Percentiles rank a stretch among this genome's conserved stretches.
Evolutionary conservation across 2,113 vertebrate genomes (phyloP).

Genomic region (Paratilapia polleni): DNA sequence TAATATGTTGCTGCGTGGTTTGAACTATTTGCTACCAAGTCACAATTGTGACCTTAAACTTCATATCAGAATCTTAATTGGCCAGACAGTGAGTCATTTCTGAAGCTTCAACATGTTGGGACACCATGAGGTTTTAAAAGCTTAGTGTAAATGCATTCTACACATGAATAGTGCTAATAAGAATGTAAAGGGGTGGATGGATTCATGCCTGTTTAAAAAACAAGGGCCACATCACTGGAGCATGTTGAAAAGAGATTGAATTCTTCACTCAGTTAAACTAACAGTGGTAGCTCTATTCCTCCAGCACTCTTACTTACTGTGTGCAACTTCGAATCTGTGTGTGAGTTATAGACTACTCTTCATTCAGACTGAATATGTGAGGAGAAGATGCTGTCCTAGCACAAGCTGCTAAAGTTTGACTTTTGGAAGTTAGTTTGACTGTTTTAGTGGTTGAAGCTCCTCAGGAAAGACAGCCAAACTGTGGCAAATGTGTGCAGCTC

Average conservation of each 20-base stretch:
- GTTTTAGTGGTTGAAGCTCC: not conserved
- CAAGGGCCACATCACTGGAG: not conserved
- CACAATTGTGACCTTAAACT: not conserved
- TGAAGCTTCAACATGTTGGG: no score
- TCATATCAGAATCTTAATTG: not conserved
- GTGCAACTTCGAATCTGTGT: not conserved
- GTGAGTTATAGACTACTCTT: not conserved
- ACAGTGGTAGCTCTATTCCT: no score
- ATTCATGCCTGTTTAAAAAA: not conserved
- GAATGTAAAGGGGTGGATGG: not conserved
- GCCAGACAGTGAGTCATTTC: not conserved
- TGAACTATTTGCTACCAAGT: not conserved
- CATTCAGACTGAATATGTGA: not conserved
- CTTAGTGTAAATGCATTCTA: not conserved
- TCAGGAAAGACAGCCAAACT: not conserved
- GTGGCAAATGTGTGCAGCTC: slow-evolving; percentile 5
- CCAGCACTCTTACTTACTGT: not conserved
- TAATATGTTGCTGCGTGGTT: no score
- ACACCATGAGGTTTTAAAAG: not conserved
- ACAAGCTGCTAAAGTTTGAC: slow-evolving; percentile 6
- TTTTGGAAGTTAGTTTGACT: not conserved
- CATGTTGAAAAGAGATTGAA: not conserved
- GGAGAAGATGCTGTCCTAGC: not conserved
- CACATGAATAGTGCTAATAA: not conserved
- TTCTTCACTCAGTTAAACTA: no score